Evolutionary conservation across 2,888 invertebrate genomes (phyloP), one percentile per base, ranked within the genome.

Genomic region (Mylabris sibirica): DNA sequence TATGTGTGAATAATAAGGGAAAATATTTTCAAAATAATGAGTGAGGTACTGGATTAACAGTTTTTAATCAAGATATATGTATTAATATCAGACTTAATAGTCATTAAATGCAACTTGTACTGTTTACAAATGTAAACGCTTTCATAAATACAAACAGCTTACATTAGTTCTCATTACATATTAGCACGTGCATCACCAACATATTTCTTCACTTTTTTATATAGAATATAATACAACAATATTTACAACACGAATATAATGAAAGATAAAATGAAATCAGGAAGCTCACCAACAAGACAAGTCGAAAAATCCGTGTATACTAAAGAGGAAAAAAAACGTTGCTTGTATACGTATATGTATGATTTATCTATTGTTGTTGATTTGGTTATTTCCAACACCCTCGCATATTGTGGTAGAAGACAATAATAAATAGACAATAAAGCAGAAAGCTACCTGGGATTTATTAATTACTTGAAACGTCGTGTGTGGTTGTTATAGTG

Each of bases 401-500:
- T 38, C 41, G 41, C 62, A 44, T 41, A 17, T 63, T 60, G 68
- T 68, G 53, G 66, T 68, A 68, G 65, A 71, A 74, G 77, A 77
- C 79, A 75, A 72, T 76, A 76, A 80, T 73, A 79, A 81, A 80
- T 81, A 78, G 77, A 76, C 77, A 74, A 79, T 57, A 57, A 57
- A n/a, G 57, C 26, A 57, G 24, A 57, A 77, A 80, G 77, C 80
- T 80, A 81, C 78, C 80, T 79, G 80, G 71, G 74, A 77, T 78
- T 79, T 79, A 80, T 80, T 81, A 80, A 79, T 80, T 78, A 78
- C 73, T 71, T 70, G 69, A 68, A 75, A 67, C 79, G 75, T 74
- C 79, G 81, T 81, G 81, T 81, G 81, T 71, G 80, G 81, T 76
- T 78, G 74, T 76, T 74, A 76, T 69, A 72, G 73, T 70, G 71